Percentiles rank a stretch among this genome's conserved stretches.
Evolutionary conservation across 2,888 invertebrate species (phyloP).

Genomic region (Hirtodrosophila alboralis): DNA sequence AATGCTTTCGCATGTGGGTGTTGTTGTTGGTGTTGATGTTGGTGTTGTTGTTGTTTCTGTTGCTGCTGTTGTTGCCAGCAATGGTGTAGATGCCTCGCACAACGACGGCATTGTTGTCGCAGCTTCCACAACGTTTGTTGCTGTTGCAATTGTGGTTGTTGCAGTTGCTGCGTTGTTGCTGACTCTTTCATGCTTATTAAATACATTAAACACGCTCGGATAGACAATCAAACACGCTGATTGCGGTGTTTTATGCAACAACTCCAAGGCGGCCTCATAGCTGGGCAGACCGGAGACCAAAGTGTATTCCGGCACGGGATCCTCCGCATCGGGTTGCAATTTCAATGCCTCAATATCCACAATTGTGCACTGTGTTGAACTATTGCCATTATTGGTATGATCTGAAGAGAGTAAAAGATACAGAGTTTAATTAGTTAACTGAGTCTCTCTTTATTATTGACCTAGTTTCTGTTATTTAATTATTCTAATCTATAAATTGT

Average conservation of each 20-base stretch:
- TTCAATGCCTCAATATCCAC: conserved; percentile 82
- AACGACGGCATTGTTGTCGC: conserved; percentile 31
- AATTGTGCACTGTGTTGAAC: conserved; percentile 69
- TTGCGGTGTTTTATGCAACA: conserved; percentile 84
- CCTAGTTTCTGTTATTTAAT: conserved; percentile 3
- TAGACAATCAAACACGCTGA: conserved; percentile 82
- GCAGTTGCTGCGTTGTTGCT: conserved; percentile 29
- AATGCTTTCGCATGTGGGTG: conserved; percentile 60
- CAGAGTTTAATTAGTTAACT: conserved; percentile 29
- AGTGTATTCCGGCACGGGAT: conserved; percentile 87
- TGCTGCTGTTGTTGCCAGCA: conserved; percentile 40
- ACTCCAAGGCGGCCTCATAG: conserved; percentile 87
- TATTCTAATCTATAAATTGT: conserved; percentile 10
- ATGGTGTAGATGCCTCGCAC: conserved; percentile 53
- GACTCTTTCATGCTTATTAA: conserved; percentile 77
- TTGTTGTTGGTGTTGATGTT: conserved; percentile 29
- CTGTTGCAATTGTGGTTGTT: conserved; percentile 22
- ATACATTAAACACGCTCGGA: conserved; percentile 81
- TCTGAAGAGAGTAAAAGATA: conserved; percentile 38
- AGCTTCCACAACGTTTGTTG: conserved; percentile 12
- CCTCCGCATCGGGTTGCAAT: conserved; percentile 83
- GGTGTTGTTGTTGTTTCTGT: conserved; percentile 16
- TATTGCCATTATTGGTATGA: conserved; percentile 61
- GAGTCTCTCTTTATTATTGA: conserved; percentile 1
- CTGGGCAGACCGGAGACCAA: conserved; percentile 87